phyloP scores from a whole-genome alignment of 2,797 vertebrate genomes.

The Atherinosoma microstoma region DNA sequence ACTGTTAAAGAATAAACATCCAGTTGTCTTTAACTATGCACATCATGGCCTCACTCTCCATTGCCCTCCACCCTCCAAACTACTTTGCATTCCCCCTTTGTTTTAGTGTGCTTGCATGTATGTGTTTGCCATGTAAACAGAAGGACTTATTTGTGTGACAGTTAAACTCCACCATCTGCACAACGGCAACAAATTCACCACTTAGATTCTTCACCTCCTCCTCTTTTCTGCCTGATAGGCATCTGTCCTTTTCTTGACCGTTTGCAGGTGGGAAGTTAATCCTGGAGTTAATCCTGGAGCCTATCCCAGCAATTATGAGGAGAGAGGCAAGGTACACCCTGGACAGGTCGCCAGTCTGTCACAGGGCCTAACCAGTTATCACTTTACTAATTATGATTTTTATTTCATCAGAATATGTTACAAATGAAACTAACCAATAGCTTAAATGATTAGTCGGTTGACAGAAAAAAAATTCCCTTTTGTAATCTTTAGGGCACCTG shows the following conservation, averaged over 20 bases:
- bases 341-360: too few species aligned
- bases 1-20: constrained; percentile 72
- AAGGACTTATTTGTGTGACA: constrained; percentile 33
- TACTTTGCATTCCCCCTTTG: constrained; percentile 29
- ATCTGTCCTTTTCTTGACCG: constrained; percentile 29
- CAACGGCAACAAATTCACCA: constrained; percentile 17
- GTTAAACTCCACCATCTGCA: constrained; percentile 40
- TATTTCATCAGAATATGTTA: too few species aligned
- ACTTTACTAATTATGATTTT: too few species aligned
- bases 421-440: too few species aligned
- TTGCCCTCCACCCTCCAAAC: constrained; percentile 3
- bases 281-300: background rate
- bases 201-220: constrained; percentile 22
- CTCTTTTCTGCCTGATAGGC: constrained; percentile 53
- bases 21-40: constrained; percentile 61
- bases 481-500: too few species aligned
- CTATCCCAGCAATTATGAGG: too few species aligned
- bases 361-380: too few species aligned
- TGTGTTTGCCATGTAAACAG: constrained; percentile 69
- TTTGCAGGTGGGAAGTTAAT: constrained; percentile 19
- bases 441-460: too few species aligned
- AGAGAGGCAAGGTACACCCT: too few species aligned
- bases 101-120: constrained; percentile 26
- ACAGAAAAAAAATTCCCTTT: too few species aligned
- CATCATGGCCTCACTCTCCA: constrained; percentile 32